A percentile compares a stretch with the other conserved stretches of the same genome.
Evolutionary conservation across 37 sponge, comb jelly and placozoan genomes (phyloP).

Genomic region (Oscarella lobularis): DNA sequence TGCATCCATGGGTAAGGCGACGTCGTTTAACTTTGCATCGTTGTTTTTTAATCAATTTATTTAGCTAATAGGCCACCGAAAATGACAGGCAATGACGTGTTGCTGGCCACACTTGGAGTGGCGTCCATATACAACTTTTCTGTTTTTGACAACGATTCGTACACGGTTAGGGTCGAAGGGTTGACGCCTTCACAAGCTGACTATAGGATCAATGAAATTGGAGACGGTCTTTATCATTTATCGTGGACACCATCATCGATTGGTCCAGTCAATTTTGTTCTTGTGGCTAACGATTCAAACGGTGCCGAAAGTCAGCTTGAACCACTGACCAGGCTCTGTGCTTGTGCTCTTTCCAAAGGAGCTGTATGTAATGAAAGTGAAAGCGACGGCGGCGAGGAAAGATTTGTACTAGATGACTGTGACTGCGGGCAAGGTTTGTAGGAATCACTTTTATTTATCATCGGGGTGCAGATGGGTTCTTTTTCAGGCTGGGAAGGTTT

Average conservation of each 20-base stretch:
- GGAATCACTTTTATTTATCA: too few species aligned
- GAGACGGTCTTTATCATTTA: conserved; percentile 2
- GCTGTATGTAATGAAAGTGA: neutral
- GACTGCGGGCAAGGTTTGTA: neutral
- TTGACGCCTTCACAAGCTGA: neutral
- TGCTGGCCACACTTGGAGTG: conserved; percentile 9
- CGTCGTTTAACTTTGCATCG: neutral
- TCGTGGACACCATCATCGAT: conserved; percentile 4
- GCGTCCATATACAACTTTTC: conserved; percentile 1
- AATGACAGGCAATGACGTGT: conserved; percentile 3
- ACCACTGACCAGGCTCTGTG: neutral
- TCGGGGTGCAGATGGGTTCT: too few species aligned
- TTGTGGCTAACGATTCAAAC: conserved; percentile 20
- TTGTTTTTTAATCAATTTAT: neutral
- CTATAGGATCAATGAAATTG: neutral
- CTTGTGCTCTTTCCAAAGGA: neutral
- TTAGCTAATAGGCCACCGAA: conserved; percentile 11
- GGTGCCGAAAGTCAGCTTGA: neutral
- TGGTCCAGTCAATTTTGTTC: neutral
- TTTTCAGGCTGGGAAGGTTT: neutral
- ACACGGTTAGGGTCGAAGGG: conserved; percentile 10
- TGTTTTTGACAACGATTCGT: neutral
- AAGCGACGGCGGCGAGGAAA: neutral
- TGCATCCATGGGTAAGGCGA: neutral
- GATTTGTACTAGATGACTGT: neutral